A percentile compares a stretch with the other conserved stretches of the same genome.
Conservation (phyloP, 2,113 vertebrate genomes). For the Pollachius pollachius region DNA sequence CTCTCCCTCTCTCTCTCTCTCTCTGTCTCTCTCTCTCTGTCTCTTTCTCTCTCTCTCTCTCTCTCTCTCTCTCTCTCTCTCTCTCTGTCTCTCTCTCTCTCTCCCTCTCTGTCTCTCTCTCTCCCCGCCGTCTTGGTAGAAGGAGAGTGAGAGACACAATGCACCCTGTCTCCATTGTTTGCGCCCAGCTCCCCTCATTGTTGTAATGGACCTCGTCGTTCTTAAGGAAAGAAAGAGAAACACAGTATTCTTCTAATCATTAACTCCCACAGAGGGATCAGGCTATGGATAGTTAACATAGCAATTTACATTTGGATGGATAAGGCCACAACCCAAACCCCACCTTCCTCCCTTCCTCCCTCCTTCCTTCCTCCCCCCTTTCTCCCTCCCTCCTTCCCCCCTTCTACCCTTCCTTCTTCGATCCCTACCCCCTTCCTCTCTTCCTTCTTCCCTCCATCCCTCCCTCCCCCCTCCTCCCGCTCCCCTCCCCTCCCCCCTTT, state of each 20-base stretch:
- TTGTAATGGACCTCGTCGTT: slow-evolving; percentile 20
- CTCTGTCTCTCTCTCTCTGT: slow-evolving; percentile 3
- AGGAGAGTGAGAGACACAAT: slow-evolving; percentile 46
- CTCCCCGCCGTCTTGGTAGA: slow-evolving; percentile 57
- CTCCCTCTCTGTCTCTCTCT: slow-evolving; percentile 58
- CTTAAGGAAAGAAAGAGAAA: slow-evolving; percentile 29
- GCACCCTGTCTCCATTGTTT: slow-evolving; percentile 42
- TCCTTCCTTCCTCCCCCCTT: too few species aligned
- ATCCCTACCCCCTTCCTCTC: too few species aligned
- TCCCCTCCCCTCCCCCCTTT: too few species aligned
- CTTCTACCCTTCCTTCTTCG: too few species aligned
- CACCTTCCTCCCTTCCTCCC: too few species aligned
- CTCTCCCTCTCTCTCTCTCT: too few species aligned
- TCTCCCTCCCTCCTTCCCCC: too few species aligned
- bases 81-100: too few species aligned
- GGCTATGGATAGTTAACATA: slow-evolving; percentile 13
- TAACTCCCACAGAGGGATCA: slow-evolving; percentile 24
- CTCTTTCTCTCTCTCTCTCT: slow-evolving; percentile 56
- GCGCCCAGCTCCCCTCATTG: slow-evolving; percentile 32
- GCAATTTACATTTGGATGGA: background rate
- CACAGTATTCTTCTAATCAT: slow-evolving; percentile 42
- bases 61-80: too few species aligned
- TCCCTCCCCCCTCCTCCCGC: too few species aligned
- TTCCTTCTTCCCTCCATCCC: too few species aligned
- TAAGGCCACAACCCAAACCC: background rate